Percentiles rank a stretch among this genome's conserved stretches.
Conservation (phyloP, 2,888 invertebrate species). For the Rotaria socialis region DNA sequence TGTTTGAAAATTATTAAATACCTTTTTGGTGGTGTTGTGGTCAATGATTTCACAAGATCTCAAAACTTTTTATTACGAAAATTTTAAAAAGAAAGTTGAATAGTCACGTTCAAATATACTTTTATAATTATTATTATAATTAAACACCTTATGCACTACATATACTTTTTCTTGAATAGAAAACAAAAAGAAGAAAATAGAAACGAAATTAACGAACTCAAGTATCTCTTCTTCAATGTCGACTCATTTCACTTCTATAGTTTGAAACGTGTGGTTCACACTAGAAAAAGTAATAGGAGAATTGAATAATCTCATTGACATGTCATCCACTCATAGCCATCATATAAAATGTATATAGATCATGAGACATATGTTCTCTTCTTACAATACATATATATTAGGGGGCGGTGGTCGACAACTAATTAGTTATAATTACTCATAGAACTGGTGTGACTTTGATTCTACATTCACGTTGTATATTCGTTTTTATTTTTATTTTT, state of each 20-base stretch:
- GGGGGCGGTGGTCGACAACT: background rate
- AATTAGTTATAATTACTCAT: constrained; percentile 26
- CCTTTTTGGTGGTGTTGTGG: no score
- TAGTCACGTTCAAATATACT: background rate
- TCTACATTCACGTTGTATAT: background rate
- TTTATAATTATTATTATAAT: background rate
- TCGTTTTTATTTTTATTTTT: background rate
- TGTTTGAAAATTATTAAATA: no score
- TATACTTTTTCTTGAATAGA: background rate
- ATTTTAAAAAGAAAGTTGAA: background rate
- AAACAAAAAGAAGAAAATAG: background rate
- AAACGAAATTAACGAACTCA: background rate
- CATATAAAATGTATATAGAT: background rate
- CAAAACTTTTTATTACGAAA: background rate
- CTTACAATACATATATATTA: constrained; percentile 14
- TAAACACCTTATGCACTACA: background rate
- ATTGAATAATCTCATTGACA: background rate
- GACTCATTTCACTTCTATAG: background rate
- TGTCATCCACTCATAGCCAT: background rate
- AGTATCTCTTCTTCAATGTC: background rate
- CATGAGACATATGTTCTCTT: constrained; percentile 28
- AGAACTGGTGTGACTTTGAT: constrained; percentile 18
- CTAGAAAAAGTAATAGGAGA: constrained; percentile 21
- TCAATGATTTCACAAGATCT: no score
- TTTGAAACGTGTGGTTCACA: background rate